Evolutionary conservation across 2,113 vertebrate genomes (phyloP), one percentile per base, ranked within the genome.

Genomic region (Amblyopsis rosae): DNA sequence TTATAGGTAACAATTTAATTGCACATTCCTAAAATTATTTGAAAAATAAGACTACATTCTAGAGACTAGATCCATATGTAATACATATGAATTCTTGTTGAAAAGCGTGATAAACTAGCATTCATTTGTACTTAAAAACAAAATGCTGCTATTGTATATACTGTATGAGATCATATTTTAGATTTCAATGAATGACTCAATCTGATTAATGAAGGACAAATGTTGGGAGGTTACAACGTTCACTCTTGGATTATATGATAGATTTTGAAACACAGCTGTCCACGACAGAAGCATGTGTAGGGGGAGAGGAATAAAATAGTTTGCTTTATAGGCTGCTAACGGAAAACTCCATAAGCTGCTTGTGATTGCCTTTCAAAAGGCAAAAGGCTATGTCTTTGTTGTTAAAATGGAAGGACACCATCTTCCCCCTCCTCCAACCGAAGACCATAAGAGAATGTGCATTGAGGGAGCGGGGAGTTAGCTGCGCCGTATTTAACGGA

Each of bases 331-430:
- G 58, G 35, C 35, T 9, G 41, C 13, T 16, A 17, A 11, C 61
- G 1, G 15, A 16, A 13, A 56, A 0, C 35, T 41, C 35, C 3
- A 16, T n/a, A n/a, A 48, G 3, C 45, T 59, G 51, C 48, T 64
- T 35, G 4, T 58, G 10, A 35, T 41, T 1, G 32, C 26, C 19
- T 46, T 15, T 65, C 15, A 87, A 93, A 68, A 88, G 92, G 77
- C 91, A 94, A 73, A 94, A 94, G 0, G 86, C 82, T 1, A 80
- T 16, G 1, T 93, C 91, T 70, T 93, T 93, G 72, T 95, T 92
- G 59, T 91, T 93, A 59, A 95, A 91, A 59, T 80, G 89, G 55
- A 94, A 89, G 58, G 90, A 87, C 10, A 89, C 91, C 92, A 0
- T 90, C 87, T 3, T 92, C 92, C 65, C 93, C 94, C 70, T 95